phyloP scores from a whole-genome alignment of 2,113 vertebrate species.

The Myxocyprinus asiaticus region DNA sequence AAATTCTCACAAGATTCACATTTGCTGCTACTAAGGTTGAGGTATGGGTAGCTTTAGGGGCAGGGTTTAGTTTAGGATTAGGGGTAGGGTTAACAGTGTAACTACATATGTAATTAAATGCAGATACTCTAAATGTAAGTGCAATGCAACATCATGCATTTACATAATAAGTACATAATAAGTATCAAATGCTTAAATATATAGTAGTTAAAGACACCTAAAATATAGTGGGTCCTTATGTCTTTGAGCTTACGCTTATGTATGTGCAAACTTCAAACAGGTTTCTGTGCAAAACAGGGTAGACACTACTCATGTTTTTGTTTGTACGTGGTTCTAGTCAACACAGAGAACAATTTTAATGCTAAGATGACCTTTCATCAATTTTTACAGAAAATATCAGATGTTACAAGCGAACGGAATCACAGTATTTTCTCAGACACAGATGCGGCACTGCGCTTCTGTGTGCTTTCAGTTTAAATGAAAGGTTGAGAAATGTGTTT shows the following conservation, averaged over 20 bases:
- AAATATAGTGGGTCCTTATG: too few species aligned
- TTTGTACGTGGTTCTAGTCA: not conserved
- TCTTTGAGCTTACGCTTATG: not conserved
- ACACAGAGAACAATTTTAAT: constrained; percentile 19
- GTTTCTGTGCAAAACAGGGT: not conserved
- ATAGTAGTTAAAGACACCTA: too few species aligned
- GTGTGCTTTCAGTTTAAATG: constrained; percentile 49
- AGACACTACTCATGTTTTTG: constrained; percentile 10
- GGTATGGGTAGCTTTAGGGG: too few species aligned
- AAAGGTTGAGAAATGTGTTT: constrained; percentile 48
- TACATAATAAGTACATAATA: too few species aligned
- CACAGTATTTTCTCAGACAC: constrained; percentile 4
- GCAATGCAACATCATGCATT: not conserved
- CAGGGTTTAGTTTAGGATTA: too few species aligned
- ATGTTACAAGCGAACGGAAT: constrained; percentile 13
- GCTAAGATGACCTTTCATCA: constrained; percentile 38
- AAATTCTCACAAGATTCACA: too few species aligned
- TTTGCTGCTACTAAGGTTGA: too few species aligned
- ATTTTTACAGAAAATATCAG: constrained; percentile 29
- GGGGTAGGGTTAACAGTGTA: too few species aligned
- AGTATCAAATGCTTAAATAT: too few species aligned
- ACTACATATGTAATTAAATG: too few species aligned
- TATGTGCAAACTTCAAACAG: not conserved
- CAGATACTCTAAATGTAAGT: too few species aligned
- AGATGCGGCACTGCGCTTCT: not conserved